Conservation (phyloP, 2,888 invertebrate species). For the Diabrotica balteata region DNA sequence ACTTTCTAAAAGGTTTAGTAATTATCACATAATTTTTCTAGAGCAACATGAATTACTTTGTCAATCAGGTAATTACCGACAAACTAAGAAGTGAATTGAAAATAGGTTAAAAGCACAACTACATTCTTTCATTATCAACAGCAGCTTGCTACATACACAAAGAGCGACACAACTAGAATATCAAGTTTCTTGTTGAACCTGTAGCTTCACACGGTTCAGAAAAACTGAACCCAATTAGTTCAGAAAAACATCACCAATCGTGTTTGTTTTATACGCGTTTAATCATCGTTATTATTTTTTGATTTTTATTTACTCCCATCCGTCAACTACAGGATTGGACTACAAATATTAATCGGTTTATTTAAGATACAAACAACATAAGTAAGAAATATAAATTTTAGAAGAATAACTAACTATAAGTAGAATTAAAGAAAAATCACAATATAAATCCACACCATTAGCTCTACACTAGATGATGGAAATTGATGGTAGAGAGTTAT, state of each 20-base stretch:
- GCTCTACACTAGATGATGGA: too few relatives aligned
- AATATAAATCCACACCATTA: too few relatives aligned
- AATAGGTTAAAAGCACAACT: neutral
- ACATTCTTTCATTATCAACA: conserved; percentile 2
- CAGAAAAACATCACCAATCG: conserved; percentile 14
- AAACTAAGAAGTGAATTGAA: neutral
- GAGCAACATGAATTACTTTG: too few relatives aligned
- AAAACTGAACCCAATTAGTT: conserved; percentile 17
- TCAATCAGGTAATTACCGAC: too few relatives aligned
- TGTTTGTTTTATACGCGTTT: conserved; percentile 18
- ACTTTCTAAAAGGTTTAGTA: too few relatives aligned
- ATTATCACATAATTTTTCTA: too few relatives aligned
- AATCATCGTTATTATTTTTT: conserved; percentile 15
- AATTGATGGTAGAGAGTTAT: too few relatives aligned
- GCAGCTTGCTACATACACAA: neutral
- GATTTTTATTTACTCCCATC: neutral
- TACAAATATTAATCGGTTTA: neutral
- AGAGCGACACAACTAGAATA: conserved; percentile 12
- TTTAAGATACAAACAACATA: too few relatives aligned
- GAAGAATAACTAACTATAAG: too few relatives aligned
- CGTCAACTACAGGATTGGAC: neutral
- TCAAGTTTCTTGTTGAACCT: conserved; percentile 4
- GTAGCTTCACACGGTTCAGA: conserved; percentile 18
- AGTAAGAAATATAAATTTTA: too few relatives aligned
- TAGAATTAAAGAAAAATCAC: too few relatives aligned